Evolutionary conservation across 2,797 vertebrate species (phyloP), one percentile per base, ranked within the genome.

Genomic region (Phalanger gymnotis): DNA sequence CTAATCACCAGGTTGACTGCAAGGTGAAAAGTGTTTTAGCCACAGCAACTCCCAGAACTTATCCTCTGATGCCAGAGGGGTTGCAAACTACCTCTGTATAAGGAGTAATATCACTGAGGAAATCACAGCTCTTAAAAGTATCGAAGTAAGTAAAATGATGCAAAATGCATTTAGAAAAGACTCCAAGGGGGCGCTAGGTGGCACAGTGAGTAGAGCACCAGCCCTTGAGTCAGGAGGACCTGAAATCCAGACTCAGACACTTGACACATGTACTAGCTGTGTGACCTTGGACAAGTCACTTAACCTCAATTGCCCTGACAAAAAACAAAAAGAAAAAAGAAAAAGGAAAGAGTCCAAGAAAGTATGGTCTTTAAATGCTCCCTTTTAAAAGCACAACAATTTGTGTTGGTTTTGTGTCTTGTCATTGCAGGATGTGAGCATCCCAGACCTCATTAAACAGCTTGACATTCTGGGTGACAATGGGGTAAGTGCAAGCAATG

Each of bases 391-490:
- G 30, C n/a, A 25, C 2, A 0, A 90, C 9, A 34, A 53, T 51
- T 73, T 61, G 9, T 34, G 0, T 55, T 93, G 61, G 94, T 94
- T 27, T 93, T 51, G 22, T 97, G 3, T 92, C 89, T 96, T 98
- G 31, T 97, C 66, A 96, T 97, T 96, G 89, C 98, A 99, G 99
- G 99, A 99, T 94, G 99, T 99, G 91, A 99, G 99, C 97, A 99
- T 99, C 98, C 99, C 99, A 95, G 99, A 99, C 98, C 99, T 99
- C 95, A 99, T 99, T 98, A 99, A 99, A 97, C 99, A 99, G 93
- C 98, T 99, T 30, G 99, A 99, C 97, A 99, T 99, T 97, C 98
- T 99, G 3, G 99, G 99, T 92, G 99, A 99, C 97, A 99, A 99
- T 2, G 99, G 99, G 99, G 99, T 99, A 98, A 99, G 98, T 98